Percentiles rank a stretch among this genome's conserved stretches.
Conservation (phyloP, 2,888 invertebrate genomes). For the Metallyticus violacea region DNA sequence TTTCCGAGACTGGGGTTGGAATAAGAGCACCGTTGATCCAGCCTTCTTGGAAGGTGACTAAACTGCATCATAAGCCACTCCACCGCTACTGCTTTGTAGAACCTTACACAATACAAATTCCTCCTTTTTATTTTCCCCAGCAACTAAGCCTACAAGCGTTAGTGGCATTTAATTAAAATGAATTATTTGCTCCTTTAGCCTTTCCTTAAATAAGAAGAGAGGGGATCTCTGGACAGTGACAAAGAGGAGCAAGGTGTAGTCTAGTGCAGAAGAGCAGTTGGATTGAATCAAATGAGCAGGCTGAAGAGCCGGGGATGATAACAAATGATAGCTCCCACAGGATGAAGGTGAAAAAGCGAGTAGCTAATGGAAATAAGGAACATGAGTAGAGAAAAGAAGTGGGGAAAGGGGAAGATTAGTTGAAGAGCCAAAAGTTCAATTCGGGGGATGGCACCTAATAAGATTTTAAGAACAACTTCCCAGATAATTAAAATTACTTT, state of each 20-base stretch:
- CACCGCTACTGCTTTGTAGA: neutral
- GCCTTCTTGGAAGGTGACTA: neutral
- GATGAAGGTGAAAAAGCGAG: neutral
- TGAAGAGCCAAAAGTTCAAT: neutral
- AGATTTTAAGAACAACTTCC: too few relatives aligned
- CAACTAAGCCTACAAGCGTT: neutral
- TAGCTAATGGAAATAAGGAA: neutral
- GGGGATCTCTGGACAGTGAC: neutral
- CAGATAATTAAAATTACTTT: neutral
- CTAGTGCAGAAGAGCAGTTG: neutral
- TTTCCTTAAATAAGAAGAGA: neutral
- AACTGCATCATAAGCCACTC: neutral
- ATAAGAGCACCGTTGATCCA: too few relatives aligned
- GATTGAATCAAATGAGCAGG: neutral
- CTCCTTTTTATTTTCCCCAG: neutral
- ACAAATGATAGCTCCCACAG: constrained; percentile 9
- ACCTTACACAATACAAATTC: neutral
- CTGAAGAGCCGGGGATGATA: neutral
- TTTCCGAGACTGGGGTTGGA: too few relatives aligned
- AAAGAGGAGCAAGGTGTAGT: neutral
- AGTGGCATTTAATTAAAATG: constrained; percentile 9
- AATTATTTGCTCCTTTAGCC: constrained; percentile 14
- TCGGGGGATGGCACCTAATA: neutral
- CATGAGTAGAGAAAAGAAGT: neutral
- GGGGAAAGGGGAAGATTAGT: neutral